Evolutionary conservation across 2,888 invertebrate genomes (phyloP).

Genomic region (Acanthosoma haemorrhoidale): DNA sequence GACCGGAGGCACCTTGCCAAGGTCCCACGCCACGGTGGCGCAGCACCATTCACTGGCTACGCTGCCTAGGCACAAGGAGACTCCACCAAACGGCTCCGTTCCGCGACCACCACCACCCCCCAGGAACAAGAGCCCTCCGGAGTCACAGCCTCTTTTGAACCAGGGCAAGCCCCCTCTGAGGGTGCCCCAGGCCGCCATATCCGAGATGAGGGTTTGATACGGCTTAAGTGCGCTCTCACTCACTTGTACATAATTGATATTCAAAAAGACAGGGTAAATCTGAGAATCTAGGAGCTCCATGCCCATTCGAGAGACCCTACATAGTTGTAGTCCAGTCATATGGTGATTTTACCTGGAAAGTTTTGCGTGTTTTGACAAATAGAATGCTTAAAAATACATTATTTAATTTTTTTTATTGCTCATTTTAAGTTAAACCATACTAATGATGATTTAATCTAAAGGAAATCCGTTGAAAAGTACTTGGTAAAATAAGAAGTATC

Average conservation of each 20-base stretch:
- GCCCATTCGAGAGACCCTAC: no score
- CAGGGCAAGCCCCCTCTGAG: constrained; percentile 45
- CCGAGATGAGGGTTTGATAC: constrained; percentile 83
- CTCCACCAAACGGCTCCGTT: constrained; percentile 42
- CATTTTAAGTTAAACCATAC: no score
- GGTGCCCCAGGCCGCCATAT: constrained; percentile 77
- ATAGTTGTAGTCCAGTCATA: no score
- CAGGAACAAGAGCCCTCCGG: constrained; percentile 41
- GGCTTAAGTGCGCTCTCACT: neutral
- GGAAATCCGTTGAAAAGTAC: no score
- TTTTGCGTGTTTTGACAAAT: no score
- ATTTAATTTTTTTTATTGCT: no score
- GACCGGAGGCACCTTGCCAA: constrained; percentile 40
- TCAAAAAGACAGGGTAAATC: constrained; percentile 17
- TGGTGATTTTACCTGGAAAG: no score
- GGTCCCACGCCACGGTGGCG: constrained; percentile 34
- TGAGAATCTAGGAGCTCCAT: constrained; percentile 7
- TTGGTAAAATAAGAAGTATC: no score
- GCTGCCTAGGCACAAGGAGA: constrained; percentile 37
- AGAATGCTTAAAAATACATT: no score
- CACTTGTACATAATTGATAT: constrained; percentile 6
- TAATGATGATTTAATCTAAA: no score
- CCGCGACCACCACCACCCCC: constrained; percentile 48
- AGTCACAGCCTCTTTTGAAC: constrained; percentile 42
- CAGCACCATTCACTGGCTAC: constrained; percentile 39